Base-by-base conservation (phyloP, 1,140 invertebrate genomes). In the Aradophagus sp. region DNA sequence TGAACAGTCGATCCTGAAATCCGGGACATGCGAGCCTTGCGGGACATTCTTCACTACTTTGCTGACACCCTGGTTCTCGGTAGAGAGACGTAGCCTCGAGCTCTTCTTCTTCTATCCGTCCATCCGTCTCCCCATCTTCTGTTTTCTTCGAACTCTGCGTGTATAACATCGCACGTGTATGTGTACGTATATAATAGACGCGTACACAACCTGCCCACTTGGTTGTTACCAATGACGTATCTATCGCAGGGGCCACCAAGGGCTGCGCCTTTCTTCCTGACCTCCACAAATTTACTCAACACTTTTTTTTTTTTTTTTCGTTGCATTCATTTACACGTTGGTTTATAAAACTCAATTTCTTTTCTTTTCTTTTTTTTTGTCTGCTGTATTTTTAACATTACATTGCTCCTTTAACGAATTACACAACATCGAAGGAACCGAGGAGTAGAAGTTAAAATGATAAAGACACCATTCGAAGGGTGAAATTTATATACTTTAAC, bases 11-110 rank as follows among this genome's bases (percentile, higher is more conserved):
- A 79, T 82, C 77, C 77, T 79, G 79, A 84, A 83, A 85, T 83
- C 82, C 82, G 77, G 80, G 78, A 84, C 84, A 84, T 81, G 84
- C 82, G 82, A 84, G 81, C 82, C 82, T 83, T 77, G 77, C 80
- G 83, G 82, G 81, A 84, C 84, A 85, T 85, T 85, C 81, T 77
- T 81, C 53, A 47, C 63, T 77, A 66, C 65, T 61, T 73, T 73
- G 65, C 70, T 66, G 58, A 73, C 72, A 62, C 73, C 66, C 50
- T 76, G 47, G 74, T 81, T 81, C 78, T 82, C 45, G 78, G 80
- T 82, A 82, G 77, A 72, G 72, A 71, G 50, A 58, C 65, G 71
- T 76, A 61, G 77, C 80, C 76, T 47, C 47, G 36, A 75, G 76
- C 69, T 76, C 68, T 76, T 76, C 67, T 74, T 75, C 74, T 74